A percentile compares a stretch with the other conserved stretches of the same genome.
phyloP scores from a whole-genome alignment of 2,888 invertebrate species.

The Eupithecia centaureata region DNA sequence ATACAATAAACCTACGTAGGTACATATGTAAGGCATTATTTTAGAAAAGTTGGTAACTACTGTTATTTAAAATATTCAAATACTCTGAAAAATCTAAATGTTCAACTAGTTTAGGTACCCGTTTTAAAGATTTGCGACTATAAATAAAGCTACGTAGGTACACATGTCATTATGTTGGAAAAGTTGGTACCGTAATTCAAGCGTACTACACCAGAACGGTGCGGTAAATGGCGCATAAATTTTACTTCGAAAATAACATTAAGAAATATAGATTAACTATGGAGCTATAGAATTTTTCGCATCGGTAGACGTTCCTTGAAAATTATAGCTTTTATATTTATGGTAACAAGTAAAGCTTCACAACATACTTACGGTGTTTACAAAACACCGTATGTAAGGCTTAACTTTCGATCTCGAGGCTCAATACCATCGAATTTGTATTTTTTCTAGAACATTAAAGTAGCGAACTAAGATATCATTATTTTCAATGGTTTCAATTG shows the following conservation, averaged over 20 bases:
- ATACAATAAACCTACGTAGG: too few relatives aligned
- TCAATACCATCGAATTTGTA: too few relatives aligned
- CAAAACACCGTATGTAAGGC: too few relatives aligned
- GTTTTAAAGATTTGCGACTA: not conserved
- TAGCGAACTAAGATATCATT: too few relatives aligned
- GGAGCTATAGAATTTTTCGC: slow-evolving; percentile 57
- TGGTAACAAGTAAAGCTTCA: not conserved
- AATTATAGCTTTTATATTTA: not conserved
- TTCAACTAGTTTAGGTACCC: not conserved
- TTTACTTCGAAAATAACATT: slow-evolving; percentile 72
- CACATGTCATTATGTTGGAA: slow-evolving; percentile 50
- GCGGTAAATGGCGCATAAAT: slow-evolving; percentile 77
- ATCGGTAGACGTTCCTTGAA: slow-evolving; percentile 45
- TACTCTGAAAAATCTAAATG: not conserved
- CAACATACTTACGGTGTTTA: not conserved
- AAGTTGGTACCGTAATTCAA: slow-evolving; percentile 63
- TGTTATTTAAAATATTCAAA: not conserved
- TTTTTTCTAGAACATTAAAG: too few relatives aligned
- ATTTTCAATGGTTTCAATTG: too few relatives aligned
- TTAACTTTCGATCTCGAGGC: not conserved
- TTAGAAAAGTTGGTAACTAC: too few relatives aligned
- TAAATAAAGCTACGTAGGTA: slow-evolving; percentile 7
- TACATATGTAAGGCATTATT: too few relatives aligned
- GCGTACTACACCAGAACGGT: slow-evolving; percentile 60
- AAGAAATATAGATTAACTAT: slow-evolving; percentile 70